phyloP scores from a whole-genome alignment of 2,113 vertebrate genomes.

The Dasyprocta punctata region DNA sequence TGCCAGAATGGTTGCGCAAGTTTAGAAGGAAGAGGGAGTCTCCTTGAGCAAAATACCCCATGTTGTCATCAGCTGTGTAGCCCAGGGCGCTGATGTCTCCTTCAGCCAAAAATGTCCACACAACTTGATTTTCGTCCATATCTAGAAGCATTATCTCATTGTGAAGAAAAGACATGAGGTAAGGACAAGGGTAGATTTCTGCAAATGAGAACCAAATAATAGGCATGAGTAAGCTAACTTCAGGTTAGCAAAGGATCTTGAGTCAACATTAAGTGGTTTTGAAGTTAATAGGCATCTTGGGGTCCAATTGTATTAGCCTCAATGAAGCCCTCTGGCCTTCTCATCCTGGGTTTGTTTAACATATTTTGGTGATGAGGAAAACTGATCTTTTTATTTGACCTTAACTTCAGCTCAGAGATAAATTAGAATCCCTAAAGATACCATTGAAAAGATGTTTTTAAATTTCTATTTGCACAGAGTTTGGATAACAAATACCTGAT shows the following conservation, averaged over 20 bases:
- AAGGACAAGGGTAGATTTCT: conserved; percentile 84
- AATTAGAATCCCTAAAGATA: conserved; percentile 6
- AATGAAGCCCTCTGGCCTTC: background rate
- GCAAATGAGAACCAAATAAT: conserved; percentile 66
- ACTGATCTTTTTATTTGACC: background rate
- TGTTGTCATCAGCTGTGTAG: conserved; percentile 81
- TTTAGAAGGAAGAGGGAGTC: conserved; percentile 79
- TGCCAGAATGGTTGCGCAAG: conserved; percentile 65
- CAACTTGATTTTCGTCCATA: conserved; percentile 76
- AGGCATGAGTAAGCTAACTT: conserved; percentile 27
- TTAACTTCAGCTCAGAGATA: conserved; percentile 9
- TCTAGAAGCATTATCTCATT: conserved; percentile 82
- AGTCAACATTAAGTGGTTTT: background rate
- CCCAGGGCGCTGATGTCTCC: conserved; percentile 72
- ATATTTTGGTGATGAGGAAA: conserved; percentile 3
- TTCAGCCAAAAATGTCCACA: conserved; percentile 77
- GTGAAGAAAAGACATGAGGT: conserved; percentile 78
- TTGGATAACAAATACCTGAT: conserved; percentile 80
- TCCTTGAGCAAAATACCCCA: conserved; percentile 74
- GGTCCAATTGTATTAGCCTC: background rate
- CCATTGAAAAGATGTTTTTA: background rate
- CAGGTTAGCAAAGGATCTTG: background rate
- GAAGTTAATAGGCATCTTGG: background rate
- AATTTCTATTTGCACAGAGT: background rate
- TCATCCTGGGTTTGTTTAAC: background rate